Evolutionary conservation across 2,888 invertebrate species (phyloP).

Genomic region (Chorisops tibialis): DNA sequence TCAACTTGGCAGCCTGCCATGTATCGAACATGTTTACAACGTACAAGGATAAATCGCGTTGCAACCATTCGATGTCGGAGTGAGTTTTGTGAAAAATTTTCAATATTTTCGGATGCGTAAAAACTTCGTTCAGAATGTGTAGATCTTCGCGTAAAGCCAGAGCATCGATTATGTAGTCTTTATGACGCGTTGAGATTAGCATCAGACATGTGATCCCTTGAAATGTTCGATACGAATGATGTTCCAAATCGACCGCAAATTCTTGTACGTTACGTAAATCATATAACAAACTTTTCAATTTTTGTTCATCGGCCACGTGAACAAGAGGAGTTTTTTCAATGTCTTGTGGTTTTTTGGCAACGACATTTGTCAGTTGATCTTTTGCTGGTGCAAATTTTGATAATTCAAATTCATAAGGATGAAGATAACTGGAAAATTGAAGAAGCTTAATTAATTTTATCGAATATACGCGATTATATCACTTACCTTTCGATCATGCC

Average conservation of each 20-base stretch:
- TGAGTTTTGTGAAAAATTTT: conserved; percentile 96
- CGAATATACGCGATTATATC: too few species aligned
- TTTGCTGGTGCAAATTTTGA: conserved; percentile 64
- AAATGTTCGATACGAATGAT: conserved; percentile 88
- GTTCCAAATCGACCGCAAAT: conserved; percentile 89
- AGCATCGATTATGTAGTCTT: conserved; percentile 89
- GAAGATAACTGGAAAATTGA: conserved; percentile 65
- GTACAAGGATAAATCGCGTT: conserved; percentile 91
- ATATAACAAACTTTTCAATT: conserved; percentile 63
- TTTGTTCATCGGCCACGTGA: conserved; percentile 63
- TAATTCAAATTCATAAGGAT: conserved; percentile 86
- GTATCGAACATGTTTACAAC: conserved; percentile 98
- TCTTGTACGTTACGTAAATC: conserved; percentile 66
- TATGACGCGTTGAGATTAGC: conserved; percentile 79
- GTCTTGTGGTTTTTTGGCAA: conserved; percentile 50
- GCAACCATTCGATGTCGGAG: conserved; percentile 87
- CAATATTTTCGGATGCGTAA: conserved; percentile 82
- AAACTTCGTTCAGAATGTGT: conserved; percentile 78
- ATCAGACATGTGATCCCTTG: conserved; percentile 94
- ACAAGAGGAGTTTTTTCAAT: conserved; percentile 65
- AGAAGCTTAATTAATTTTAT: too few species aligned
- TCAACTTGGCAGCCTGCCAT: conserved; percentile 74
- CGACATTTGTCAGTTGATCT: conserved; percentile 52
- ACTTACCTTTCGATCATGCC: conserved; percentile 57
- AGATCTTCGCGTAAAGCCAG: conserved; percentile 78